Evolutionary conservation across 2,888 invertebrate genomes (phyloP), one percentile per base, ranked within the genome.

Genomic region (Micropterix aruncella): DNA sequence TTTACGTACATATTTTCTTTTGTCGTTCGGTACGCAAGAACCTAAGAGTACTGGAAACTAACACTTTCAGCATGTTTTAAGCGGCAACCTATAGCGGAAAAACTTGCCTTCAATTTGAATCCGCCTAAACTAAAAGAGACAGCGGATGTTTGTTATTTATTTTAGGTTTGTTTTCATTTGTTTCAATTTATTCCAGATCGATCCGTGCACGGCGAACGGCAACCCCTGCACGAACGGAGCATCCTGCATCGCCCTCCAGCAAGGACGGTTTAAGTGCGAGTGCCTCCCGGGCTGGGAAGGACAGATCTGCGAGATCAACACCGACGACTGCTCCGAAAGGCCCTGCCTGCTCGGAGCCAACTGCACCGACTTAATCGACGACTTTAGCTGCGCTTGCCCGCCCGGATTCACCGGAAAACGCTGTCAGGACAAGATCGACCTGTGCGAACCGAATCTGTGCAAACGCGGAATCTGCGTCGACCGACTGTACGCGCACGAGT

Each of bases 281-380:
- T 99, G 99, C 61, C 70, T 89, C 44, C 85, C 92, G 16, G 99
- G 99, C 37, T 99, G 97, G 96, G 92, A 93, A 60, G 99, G 99
- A 47, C 86, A 90, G 54, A 83, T 85, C 48, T 99, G 99, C 61
- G 92, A 94, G 59, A 75, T 75, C n/a, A 92, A 94, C 58, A 88
- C 81, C 49, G 85, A 96, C 57, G 95, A 96, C 58, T 96, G 95
- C 61, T 83, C 88, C 3, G 93, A 93, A 60, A 82, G 83, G 52
- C 95, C 95, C 18, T 94, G 94, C 60, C 72, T 93, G 1, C 68
- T 96, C 18, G 89, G 86, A 1, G 84, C 94, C 1, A 87, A 87
- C 52, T 96, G 96, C 60, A 92, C 93, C 0, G 97, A 97, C 63
- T 72, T 95, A 52, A 81, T 96, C 0, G 89, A 89, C 50, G 96